These are phyloP conservation scores for Penaeus vannamei DNA, from an alignment of 1,140 invertebrate species.

Conservation along the genomic window DNA sequence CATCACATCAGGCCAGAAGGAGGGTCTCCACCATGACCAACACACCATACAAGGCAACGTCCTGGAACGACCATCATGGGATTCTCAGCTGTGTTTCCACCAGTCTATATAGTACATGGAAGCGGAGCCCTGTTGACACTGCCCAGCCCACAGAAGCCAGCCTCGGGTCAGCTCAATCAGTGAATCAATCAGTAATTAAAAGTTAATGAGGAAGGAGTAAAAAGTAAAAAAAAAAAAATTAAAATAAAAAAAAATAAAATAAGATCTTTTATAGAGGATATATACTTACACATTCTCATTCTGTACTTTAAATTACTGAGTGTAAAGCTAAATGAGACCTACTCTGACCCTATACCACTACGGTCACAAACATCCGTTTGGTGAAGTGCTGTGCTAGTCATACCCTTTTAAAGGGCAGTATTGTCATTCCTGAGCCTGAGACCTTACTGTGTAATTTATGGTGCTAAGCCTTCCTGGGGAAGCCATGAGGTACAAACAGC, in stretches of 20 bases:
- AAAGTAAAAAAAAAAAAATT: not conserved
- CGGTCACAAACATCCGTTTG: conserved; percentile 55
- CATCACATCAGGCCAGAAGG: conserved; percentile 43
- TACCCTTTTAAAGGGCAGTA: conserved; percentile 26
- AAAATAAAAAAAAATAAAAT: not conserved
- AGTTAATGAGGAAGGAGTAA: conserved; percentile 9
- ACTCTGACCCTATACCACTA: conserved; percentile 45
- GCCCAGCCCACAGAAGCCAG: conserved; percentile 55
- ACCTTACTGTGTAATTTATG: conserved; percentile 51
- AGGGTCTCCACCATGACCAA: conserved; percentile 47
- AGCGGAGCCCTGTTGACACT: conserved; percentile 34
- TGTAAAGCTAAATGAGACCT: conserved; percentile 31
- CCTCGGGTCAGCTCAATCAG: conserved; percentile 27
- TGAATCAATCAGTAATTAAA: conserved; percentile 25
- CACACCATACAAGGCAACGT: conserved; percentile 37
- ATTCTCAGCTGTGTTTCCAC: conserved; percentile 39
- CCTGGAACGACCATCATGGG: conserved; percentile 30
- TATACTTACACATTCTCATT: not conserved
- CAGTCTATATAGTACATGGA: not conserved
- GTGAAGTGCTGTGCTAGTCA: conserved; percentile 65
- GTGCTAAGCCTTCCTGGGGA: conserved; percentile 57
- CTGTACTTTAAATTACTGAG: conserved; percentile 2
- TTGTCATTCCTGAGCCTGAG: conserved; percentile 37
- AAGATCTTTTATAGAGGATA: not conserved
- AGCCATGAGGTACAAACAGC: conserved; percentile 49